Percentiles rank a stretch among this genome's conserved stretches.
phyloP scores from a whole-genome alignment of 2,888 invertebrate genomes.

The Pristionchus entomophagus region DNA sequence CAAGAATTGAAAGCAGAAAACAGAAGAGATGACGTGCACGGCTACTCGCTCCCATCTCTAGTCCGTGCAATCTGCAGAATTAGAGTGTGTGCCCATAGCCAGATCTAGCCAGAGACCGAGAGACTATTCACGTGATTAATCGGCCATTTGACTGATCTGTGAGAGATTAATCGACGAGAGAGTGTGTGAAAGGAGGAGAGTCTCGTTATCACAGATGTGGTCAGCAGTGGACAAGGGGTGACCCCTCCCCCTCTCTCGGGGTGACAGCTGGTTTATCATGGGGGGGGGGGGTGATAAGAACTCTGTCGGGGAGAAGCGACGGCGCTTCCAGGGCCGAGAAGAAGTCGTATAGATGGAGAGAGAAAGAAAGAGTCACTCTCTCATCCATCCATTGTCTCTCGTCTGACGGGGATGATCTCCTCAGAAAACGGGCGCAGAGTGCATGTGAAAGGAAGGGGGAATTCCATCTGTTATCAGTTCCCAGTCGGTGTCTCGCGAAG shows the following conservation, averaged over 20 bases:
- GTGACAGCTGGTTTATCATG: neutral
- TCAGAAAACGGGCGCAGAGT: too few species aligned
- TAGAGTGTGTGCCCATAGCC: neutral
- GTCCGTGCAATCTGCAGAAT: too few species aligned
- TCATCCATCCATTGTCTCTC: too few species aligned
- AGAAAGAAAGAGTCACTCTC: neutral
- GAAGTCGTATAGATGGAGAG: neutral
- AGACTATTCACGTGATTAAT: neutral
- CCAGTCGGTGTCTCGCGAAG: too few species aligned
- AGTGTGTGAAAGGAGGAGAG: neutral
- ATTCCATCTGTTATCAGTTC: constrained; percentile 4
- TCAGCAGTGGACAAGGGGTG: neutral
- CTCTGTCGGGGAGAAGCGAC: neutral
- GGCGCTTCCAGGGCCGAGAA: too few species aligned
- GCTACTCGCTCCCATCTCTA: too few species aligned
- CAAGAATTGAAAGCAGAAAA: too few species aligned
- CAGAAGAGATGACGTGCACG: too few species aligned
- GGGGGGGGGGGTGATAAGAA: neutral
- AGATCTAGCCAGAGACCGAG: neutral
- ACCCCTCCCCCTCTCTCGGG: neutral
- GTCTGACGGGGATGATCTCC: too few species aligned
- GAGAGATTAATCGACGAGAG: neutral
- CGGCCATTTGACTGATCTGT: neutral
- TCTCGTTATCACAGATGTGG: neutral
- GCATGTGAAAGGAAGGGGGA: neutral